A percentile compares a stretch with the other conserved stretches of the same genome.
phyloP scores from a whole-genome alignment of 2,113 vertebrate genomes.

The Elanus axillaris region DNA sequence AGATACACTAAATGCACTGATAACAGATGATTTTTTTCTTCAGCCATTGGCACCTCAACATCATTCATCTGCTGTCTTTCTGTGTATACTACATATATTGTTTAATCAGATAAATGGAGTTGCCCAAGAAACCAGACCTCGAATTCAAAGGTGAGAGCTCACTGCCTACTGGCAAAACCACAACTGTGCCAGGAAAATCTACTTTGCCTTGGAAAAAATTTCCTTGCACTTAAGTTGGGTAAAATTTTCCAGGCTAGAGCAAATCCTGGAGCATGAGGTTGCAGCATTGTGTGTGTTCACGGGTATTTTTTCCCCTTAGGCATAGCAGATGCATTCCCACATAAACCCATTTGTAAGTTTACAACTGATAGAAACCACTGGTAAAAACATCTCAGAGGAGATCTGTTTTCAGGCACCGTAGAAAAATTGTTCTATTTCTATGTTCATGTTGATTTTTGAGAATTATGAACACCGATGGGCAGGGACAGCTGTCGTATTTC shows the following conservation, averaged over 20 bases:
- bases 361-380: not conserved
- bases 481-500: not conserved
- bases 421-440: not conserved
- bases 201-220: not conserved
- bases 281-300: not conserved
- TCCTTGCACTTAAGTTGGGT: not conserved
- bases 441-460: not conserved
- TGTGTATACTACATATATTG: not conserved
- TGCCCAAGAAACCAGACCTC: not conserved
- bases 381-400: not conserved
- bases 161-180: not conserved
- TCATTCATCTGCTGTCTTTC: not conserved
- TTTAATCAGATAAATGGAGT: not conserved
- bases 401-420: not conserved
- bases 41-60: not conserved
- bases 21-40: not conserved
- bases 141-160: not conserved
- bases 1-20: not conserved
- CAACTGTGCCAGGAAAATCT: not conserved
- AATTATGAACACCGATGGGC: not conserved
- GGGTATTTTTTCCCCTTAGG: not conserved
- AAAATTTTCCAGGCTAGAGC: not conserved
- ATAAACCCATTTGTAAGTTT: not conserved
- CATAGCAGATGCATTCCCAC: accelerated
- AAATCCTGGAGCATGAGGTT: not conserved